Base-by-base conservation (phyloP, 2,113 vertebrate species). In the Dasyornis broadbenti region DNA sequence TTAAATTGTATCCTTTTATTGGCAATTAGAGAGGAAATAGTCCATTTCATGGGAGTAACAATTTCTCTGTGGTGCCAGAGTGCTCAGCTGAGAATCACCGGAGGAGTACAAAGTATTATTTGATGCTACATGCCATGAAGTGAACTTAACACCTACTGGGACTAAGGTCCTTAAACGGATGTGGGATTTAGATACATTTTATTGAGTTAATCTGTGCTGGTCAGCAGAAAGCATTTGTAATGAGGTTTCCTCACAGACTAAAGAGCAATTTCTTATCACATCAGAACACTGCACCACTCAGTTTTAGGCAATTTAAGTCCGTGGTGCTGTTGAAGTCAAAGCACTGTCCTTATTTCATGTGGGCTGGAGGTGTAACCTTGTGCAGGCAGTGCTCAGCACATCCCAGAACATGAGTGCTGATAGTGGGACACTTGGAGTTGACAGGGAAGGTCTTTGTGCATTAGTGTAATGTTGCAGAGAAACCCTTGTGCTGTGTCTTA, bases 171-270 rank as follows among this genome's bases (percentile, higher is more conserved):
- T 23, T 78, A 82, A 94, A 69, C 0, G 2, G 59, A 69, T 85
- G 70, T 77, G 42, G 78, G 86, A 84, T 94, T 94, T 91, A 94
- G 40, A 79, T 91, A 68, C 8, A 14, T 82, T 91, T 92, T 78
- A 52, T 56, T 86, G 37, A 87, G 52, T 91, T 92, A 91, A 94
- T 92, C 86, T 84, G 33, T 45, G 28, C 86, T 82, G 80, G 83
- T 91, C 86, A 86, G 91, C 69, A 79, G 83, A 82, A 94, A 82
- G n/a, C 19, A 19, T 76, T 94, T 84, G 37, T 60, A 53, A 49
- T 61, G 47, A 23, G 61, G 21, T 59, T 92, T 92, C 52, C 53
- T 95, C 69, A 39, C 40, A 64, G 56, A 49, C 53, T 87, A 44
- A 92, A 94, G 65, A 82, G 47, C 49, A 82, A 44, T 86, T 92